These are phyloP conservation scores for Conger conger DNA, from an alignment of 2,113 vertebrate species.

Conservation along the genomic window DNA sequence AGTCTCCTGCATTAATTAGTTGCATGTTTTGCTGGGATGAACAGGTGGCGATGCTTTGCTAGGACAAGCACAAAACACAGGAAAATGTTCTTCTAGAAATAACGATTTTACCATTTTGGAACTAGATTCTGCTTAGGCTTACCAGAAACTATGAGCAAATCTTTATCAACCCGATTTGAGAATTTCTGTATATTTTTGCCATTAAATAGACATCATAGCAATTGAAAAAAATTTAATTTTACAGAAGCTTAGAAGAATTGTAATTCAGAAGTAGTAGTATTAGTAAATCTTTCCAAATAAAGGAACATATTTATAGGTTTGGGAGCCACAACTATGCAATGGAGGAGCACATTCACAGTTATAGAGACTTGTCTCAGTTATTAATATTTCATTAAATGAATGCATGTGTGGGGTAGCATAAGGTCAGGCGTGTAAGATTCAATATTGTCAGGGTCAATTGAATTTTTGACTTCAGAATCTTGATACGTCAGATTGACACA, in stretches of 20 bases:
- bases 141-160: no score
- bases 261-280: background rate
- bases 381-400: background rate
- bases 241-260: background rate
- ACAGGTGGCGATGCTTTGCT: background rate
- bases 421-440: background rate
- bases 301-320: background rate
- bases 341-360: background rate
- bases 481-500: background rate
- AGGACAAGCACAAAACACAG: background rate
- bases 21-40: background rate
- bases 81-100: background rate
- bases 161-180: no score
- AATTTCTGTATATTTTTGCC: no score
- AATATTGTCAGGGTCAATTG: background rate
- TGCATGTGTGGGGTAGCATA: background rate
- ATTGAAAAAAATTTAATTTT: no score
- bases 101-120: background rate
- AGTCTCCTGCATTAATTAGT: background rate
- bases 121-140: no score
- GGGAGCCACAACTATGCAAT: background rate
- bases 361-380: background rate
- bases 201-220: no score
- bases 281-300: background rate
- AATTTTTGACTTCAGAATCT: background rate